Base-by-base conservation (phyloP, 2,113 vertebrate species). In the Ardeotis arabs region DNA sequence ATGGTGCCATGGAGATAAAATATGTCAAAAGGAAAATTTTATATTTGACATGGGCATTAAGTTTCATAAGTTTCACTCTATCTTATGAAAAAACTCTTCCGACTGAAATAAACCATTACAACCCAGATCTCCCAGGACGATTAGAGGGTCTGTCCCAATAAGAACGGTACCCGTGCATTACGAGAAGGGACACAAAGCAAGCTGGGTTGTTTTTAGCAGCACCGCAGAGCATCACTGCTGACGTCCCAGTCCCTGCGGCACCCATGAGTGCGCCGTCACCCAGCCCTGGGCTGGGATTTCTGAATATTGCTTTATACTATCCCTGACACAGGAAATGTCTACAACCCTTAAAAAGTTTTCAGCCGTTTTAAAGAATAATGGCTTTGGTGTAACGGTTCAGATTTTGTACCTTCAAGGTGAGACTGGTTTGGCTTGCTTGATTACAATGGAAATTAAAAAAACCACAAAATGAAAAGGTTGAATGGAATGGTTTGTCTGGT, bases 41-140 rank as follows among this genome's bases (percentile, higher is more conserved):
- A 33, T 79, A 72, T 89, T 80, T 86, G 59, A 70, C 39, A n/a
- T 14, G 75, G 87, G 79, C 94, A 88, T 91, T 87, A 93, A 94
- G 92, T 83, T 82, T 80, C 3, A 0, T 44, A 90, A 81, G 74
- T 94, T 95, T 95, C 85, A 58, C 64, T 95, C 67, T 20, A 79
- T 86, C 91, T 90, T 67, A 84, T 27, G 45, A 75, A 91, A 96
- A 95, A 76, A 2, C 28, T 49, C 58, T 91, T 76, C 53, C 74
- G 81, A 19, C 75, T 83, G 78, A 78, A 93, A 95, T 50, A 31
- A 68, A 82, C 27, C 29, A 75, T 41, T 15, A 12, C 29, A 73
- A 4, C 25, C 33, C 56, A 33, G 39, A 47, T 55, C 25, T 35
- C 29, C 6, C 23, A 23, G 29, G 35, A 24, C 2, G 15, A 24